These are phyloP conservation scores for Tortrix viridana DNA, from an alignment of 2,888 invertebrate genomes.

Conservation along the genomic window DNA sequence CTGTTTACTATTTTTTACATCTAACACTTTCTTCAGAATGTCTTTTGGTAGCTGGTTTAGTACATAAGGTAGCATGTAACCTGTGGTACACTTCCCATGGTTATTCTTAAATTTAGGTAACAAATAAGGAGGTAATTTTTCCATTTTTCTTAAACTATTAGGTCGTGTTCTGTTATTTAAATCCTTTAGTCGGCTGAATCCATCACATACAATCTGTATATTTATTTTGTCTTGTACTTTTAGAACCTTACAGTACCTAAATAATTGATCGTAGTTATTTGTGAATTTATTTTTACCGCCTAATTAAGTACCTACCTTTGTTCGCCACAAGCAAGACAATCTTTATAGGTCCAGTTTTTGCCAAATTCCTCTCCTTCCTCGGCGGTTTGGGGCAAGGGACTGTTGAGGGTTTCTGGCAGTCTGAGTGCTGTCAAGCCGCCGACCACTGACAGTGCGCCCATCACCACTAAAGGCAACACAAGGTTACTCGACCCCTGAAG, in stretches of 20 bases:
- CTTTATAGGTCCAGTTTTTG: slow-evolving; percentile 90
- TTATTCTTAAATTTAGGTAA: too few relatives aligned
- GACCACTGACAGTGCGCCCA: slow-evolving; percentile 92
- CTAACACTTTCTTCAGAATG: too few relatives aligned
- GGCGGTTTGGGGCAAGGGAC: slow-evolving; percentile 92
- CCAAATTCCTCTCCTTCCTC: slow-evolving; percentile 95
- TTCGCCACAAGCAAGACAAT: slow-evolving; percentile 89
- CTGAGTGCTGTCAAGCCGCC: slow-evolving; percentile 92
- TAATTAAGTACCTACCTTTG: slow-evolving; percentile 79
- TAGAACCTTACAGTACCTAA: neutral
- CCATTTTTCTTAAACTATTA: too few relatives aligned
- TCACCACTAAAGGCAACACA: slow-evolving; percentile 92
- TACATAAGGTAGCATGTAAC: too few relatives aligned
- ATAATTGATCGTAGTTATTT: neutral
- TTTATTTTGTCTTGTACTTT: too few relatives aligned
- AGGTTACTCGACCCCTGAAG: slow-evolving; percentile 92
- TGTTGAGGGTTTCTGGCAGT: slow-evolving; percentile 93
- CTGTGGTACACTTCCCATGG: too few relatives aligned
- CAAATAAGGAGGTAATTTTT: too few relatives aligned
- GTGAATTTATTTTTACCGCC: neutral
- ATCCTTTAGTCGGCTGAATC: too few relatives aligned
- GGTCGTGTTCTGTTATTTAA: too few relatives aligned
- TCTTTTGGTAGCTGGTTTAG: too few relatives aligned
- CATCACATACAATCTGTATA: too few relatives aligned
- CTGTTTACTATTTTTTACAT: too few relatives aligned